Base-by-base conservation (phyloP, 2,797 vertebrate species). In the Premnoplex brunnescens region DNA sequence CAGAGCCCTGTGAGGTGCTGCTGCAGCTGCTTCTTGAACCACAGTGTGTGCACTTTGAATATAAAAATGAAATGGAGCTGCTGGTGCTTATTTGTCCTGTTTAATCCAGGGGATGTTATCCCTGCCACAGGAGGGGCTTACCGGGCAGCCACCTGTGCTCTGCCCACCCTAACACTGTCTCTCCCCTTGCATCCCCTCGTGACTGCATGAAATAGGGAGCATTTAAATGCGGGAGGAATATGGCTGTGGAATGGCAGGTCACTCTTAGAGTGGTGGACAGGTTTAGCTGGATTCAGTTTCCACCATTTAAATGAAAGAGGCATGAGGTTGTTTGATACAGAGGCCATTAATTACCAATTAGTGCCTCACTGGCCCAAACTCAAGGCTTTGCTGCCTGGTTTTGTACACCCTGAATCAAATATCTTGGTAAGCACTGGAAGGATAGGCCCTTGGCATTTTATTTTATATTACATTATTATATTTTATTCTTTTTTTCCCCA, bases 61-160 rank as follows among this genome's bases (percentile, higher is more conserved):
- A 34, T 5, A 34, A 48, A 85, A 72, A 54, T 37, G 12, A 72
- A 55, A 36, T 20, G 30, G 36, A 59, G 13, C 52, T 49, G 48
- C 21, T 67, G 23, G 27, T 44, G 16, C 11, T 92, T 77, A 15
- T 54, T 62, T 0, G 0, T 15, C 20, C 12, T 0, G 2, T 71
- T 82, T 56, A 63, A 80, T 44, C 24, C 43, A 0, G 6, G 58
- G 46, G 67, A 36, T 3, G 9, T 80, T 39, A 28, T 44, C 36
- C 69, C 49, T 64, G 30, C 51, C 23, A 0, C 0, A 2, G 46
- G 76, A 84, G 51, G n/a, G 69, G 36, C 34, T 79, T 56, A 28
- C 51, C 67, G 28, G 77, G 58, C 85, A 66, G 55, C 48, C 41
- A 14, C 54, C 87, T 71, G 41, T 36, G 64, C 48, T 58, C 71